phyloP scores from a whole-genome alignment of 2,797 vertebrate species.

The Decapterus maruadsi region DNA sequence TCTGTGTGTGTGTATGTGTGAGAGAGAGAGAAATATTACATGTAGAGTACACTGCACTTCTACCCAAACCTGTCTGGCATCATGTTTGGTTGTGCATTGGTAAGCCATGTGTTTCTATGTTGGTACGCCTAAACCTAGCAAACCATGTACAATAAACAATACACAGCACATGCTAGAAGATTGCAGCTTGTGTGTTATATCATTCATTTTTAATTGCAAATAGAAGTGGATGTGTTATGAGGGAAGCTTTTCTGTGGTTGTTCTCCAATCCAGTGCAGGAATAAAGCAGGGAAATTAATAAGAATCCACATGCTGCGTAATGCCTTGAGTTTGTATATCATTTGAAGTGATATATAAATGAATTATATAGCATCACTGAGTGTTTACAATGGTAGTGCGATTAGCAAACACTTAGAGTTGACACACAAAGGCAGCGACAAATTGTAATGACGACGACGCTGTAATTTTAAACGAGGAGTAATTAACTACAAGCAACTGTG shows the following conservation, averaged over 20 bases:
- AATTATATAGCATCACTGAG: neutral
- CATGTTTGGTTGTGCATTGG: neutral
- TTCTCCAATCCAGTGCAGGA: neutral
- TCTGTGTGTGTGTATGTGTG: no score
- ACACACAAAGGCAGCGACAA: neutral
- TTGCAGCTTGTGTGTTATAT: constrained; percentile 3
- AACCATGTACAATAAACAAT: neutral
- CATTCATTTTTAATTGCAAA: neutral
- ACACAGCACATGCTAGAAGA: neutral
- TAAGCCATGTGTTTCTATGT: neutral
- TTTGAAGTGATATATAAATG: neutral
- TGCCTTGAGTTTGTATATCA: neutral
- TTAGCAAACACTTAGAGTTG: neutral
- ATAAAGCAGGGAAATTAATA: neutral
- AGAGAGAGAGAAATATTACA: neutral
- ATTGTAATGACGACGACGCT: neutral
- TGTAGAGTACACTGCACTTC: neutral
- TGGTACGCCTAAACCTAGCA: neutral
- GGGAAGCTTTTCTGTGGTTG: neutral
- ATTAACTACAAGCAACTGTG: neutral
- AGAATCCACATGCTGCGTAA: neutral
- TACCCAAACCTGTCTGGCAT: neutral
- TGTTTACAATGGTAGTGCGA: neutral
- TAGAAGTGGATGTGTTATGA: neutral
- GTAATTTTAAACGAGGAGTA: neutral